A percentile compares a stretch with the other conserved stretches of the same genome.
Conservation (phyloP, 2,888 invertebrate species). For the Isoperla grammatica region DNA sequence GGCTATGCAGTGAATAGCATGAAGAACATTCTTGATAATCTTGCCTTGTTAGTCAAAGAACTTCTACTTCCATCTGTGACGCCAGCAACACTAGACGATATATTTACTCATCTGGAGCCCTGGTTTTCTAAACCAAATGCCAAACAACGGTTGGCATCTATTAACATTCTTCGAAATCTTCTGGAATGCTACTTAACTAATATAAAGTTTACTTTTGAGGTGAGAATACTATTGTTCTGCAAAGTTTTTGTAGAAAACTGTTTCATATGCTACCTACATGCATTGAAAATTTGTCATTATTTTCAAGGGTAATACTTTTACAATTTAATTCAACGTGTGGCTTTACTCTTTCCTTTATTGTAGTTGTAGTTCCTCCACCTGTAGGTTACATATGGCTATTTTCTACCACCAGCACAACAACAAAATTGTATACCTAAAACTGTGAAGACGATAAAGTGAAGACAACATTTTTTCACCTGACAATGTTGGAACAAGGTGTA, state of each 20-base stretch:
- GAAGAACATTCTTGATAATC: background rate
- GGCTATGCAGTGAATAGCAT: background rate
- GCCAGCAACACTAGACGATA: slow-evolving; percentile 64
- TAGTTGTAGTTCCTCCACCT: no score
- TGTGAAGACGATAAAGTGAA: no score
- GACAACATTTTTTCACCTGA: no score
- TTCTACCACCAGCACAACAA: no score
- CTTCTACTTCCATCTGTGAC: slow-evolving; percentile 63
- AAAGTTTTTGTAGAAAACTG: background rate
- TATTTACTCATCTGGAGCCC: slow-evolving; percentile 59
- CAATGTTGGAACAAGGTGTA: no score
- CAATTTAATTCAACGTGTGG: no score
- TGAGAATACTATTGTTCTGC: slow-evolving; percentile 37
- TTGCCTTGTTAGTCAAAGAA: slow-evolving; percentile 54
- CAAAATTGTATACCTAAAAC: no score
- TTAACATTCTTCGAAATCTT: slow-evolving; percentile 44
- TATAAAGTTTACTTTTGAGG: slow-evolving; percentile 65
- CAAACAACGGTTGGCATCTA: slow-evolving; percentile 60
- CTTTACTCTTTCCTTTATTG: no score
- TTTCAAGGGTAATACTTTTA: no score
- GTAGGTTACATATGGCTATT: no score
- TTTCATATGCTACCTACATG: no score
- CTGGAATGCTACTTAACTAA: slow-evolving; percentile 59
- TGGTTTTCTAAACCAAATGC: slow-evolving; percentile 64
- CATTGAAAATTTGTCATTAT: no score